Conservation (phyloP, 2,888 invertebrate genomes). For the Nezara viridula region DNA sequence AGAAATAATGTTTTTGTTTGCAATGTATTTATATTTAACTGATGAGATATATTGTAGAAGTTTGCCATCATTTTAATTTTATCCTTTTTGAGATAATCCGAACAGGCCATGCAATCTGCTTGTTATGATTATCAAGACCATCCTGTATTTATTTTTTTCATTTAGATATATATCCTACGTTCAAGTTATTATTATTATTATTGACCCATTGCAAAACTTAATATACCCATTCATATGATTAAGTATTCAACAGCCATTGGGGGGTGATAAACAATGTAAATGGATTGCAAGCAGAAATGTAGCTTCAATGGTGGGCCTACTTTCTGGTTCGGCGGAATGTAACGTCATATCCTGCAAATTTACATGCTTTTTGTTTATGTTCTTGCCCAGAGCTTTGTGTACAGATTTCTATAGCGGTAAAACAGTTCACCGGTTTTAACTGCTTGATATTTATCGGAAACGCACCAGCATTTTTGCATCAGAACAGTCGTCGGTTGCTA, state of each 20-base stretch:
- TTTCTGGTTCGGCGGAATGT: slow-evolving; percentile 5
- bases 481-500: background rate
- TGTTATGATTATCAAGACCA: background rate
- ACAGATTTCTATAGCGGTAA: background rate
- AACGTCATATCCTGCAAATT: background rate
- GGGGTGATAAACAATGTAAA: background rate
- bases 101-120: too few species aligned
- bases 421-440: background rate
- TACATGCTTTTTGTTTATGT: slow-evolving; percentile 16
- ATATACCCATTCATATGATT: background rate
- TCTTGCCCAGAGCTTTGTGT: background rate
- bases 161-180: background rate
- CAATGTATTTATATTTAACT: too few species aligned
- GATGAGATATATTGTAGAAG: too few species aligned
- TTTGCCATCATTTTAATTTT: too few species aligned
- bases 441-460: background rate
- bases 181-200: too few species aligned
- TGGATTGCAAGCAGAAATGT: background rate
- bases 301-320: background rate
- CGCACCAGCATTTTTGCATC: background rate
- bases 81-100: too few species aligned
- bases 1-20: too few species aligned
- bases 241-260: background rate
- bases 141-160: background rate
- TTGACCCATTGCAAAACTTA: background rate